Conservation (phyloP, 2,113 vertebrate species). For the Callipepla californica region DNA sequence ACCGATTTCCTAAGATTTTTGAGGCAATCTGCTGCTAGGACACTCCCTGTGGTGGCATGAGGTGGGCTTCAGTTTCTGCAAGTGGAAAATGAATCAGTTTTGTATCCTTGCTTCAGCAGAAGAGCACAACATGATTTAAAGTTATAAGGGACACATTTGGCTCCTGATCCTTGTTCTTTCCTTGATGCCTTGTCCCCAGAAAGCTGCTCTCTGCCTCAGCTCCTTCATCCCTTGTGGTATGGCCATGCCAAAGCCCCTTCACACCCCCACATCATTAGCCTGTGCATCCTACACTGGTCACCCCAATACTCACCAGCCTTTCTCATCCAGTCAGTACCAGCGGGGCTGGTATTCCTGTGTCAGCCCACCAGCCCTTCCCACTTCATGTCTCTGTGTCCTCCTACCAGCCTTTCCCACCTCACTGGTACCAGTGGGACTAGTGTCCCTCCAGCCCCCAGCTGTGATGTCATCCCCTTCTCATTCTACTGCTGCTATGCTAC, state of each 20-base stretch:
- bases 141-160: background rate
- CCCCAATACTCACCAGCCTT: background rate
- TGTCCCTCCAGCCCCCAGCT: background rate
- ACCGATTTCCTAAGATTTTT: accelerated
- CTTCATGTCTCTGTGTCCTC: too few species aligned
- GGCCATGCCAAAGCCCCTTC: accelerated
- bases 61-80: too few species aligned
- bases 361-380: background rate
- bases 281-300: accelerated
- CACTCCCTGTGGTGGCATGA: accelerated
- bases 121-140: background rate
- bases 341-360: too few species aligned
- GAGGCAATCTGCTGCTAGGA: background rate
- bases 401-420: background rate
- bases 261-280: accelerated
- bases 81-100: background rate
- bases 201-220: background rate
- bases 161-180: background rate
- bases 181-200: accelerated
- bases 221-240: accelerated
- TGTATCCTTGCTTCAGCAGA: background rate
- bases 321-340: too few species aligned
- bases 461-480: background rate
- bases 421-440: background rate
- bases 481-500: accelerated